These are phyloP conservation scores for Eufriesea mexicana DNA, from an alignment of 1,140 invertebrate genomes.

Conservation along the genomic window DNA sequence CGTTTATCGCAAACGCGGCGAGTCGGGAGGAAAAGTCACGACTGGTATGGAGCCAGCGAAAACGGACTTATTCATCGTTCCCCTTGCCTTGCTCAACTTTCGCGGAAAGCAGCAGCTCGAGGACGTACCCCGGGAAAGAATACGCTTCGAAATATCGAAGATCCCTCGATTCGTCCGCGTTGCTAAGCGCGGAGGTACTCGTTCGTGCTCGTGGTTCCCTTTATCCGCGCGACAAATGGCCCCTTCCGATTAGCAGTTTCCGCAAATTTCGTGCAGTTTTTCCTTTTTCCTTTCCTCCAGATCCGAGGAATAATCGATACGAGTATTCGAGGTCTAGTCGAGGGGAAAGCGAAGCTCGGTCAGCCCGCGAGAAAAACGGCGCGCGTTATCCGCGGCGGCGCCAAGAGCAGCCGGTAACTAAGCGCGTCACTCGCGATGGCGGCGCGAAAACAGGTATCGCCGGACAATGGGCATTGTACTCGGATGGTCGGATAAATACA, in stretches of 20 bases:
- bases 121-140: conserved; percentile 54
- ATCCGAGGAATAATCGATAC: too few species aligned
- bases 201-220: conserved; percentile 43
- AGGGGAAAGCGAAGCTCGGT: too few species aligned
- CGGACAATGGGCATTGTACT: conserved; percentile 73
- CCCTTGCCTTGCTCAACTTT: conserved; percentile 47
- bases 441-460: conserved; percentile 58
- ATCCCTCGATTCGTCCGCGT: conserved; percentile 48
- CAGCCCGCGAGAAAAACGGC: background rate
- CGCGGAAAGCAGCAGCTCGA: conserved; percentile 48
- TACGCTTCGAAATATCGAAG: conserved; percentile 64
- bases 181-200: conserved; percentile 39
- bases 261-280: background rate
- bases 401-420: conserved; percentile 24
- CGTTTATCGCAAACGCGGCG: conserved; percentile 53
- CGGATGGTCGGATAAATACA: conserved; percentile 69
- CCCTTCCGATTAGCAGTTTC: background rate
- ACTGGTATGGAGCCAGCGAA: conserved; percentile 49
- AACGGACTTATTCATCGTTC: conserved; percentile 63
- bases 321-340: too few species aligned
- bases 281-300: too few species aligned
- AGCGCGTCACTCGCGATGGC: conserved; percentile 26
- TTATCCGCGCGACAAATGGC: background rate
- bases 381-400: conserved; percentile 5
- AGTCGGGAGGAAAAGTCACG: conserved; percentile 43